Percentiles rank a stretch among this genome's conserved stretches.
These are phyloP conservation scores for Myripristis murdjan DNA, from an alignment of 2,797 vertebrate species.

Conservation along the genomic window DNA sequence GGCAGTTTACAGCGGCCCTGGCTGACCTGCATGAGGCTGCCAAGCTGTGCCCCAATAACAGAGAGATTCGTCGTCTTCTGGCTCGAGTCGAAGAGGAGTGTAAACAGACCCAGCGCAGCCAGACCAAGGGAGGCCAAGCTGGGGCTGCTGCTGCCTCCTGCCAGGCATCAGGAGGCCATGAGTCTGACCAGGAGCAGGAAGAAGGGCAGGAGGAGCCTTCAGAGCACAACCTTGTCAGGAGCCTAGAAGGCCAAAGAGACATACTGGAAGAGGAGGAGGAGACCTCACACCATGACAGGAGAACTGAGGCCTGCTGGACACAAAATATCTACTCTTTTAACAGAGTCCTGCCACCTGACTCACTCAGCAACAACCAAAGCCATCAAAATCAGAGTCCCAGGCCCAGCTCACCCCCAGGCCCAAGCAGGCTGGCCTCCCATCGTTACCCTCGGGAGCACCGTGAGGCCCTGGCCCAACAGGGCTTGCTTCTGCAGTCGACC, in stretches of 20 bases:
- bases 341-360: conserved; percentile 83
- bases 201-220: conserved; percentile 81
- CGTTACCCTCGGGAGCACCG: conserved; percentile 85
- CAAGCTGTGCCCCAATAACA: conserved; percentile 94
- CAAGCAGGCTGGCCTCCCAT: conserved; percentile 64
- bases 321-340: conserved; percentile 82
- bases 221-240: conserved; percentile 71
- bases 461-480: conserved; percentile 88
- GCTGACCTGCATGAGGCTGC: conserved; percentile 93
- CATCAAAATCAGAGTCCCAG: conserved; percentile 74
- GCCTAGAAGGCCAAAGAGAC: conserved; percentile 80
- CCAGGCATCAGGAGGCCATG: conserved; percentile 81
- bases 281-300: conserved; percentile 66
- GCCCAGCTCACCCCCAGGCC: conserved; percentile 81
- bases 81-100: conserved; percentile 96
- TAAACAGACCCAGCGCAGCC: conserved; percentile 93
- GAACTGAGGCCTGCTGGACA: conserved; percentile 77
- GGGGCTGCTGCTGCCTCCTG: conserved; percentile 68
- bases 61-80: conserved; percentile 93
- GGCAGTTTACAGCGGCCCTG: conserved; percentile 94
- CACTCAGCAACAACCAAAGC: conserved; percentile 66
- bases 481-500: conserved; percentile 90
- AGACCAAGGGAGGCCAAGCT: conserved; percentile 86
- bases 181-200: conserved; percentile 90
- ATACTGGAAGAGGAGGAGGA: conserved; percentile 85